A percentile compares a stretch with the other conserved stretches of the same genome.
Evolutionary conservation across 2,888 invertebrate genomes (phyloP).

Genomic region (Morpho helenor): DNA sequence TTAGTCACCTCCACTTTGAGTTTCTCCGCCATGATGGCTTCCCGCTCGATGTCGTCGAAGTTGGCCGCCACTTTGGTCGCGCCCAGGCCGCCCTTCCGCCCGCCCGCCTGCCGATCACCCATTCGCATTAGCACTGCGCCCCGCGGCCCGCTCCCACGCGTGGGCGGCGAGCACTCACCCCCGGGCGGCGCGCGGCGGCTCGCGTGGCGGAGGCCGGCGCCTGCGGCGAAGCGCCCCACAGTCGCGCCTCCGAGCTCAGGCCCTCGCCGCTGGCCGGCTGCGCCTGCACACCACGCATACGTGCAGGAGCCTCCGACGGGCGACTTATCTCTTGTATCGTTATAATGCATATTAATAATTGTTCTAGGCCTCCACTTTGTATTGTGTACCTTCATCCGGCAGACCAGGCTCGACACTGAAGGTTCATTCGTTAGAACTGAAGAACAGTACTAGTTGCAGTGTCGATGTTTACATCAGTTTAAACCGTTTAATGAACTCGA

Average conservation of each 20-base stretch:
- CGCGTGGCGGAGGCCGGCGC: constrained; percentile 49
- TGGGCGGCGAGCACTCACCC: constrained; percentile 22
- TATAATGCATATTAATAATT: too few species aligned
- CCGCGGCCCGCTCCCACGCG: constrained; percentile 23
- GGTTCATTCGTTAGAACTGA: too few species aligned
- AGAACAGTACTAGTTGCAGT: too few species aligned
- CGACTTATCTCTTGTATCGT: too few species aligned
- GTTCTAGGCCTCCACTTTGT: too few species aligned
- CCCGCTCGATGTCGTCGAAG: constrained; percentile 96
- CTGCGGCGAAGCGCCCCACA: constrained; percentile 49
- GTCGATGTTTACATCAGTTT: too few species aligned
- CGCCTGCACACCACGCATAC: not conserved
- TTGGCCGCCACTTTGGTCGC: constrained; percentile 97
- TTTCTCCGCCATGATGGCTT: constrained; percentile 92
- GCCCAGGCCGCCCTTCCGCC: constrained; percentile 93
- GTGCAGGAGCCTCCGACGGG: too few species aligned
- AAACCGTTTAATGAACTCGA: too few species aligned
- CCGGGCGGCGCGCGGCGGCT: constrained; percentile 37
- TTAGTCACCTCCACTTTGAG: constrained; percentile 70
- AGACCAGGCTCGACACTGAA: too few species aligned
- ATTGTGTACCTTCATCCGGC: too few species aligned
- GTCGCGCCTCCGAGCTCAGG: constrained; percentile 58
- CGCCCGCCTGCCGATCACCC: constrained; percentile 82
- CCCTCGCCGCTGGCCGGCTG: constrained; percentile 29
- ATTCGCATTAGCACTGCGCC: not conserved